Evolutionary conservation across 2,797 vertebrate species (phyloP).

Genomic region (Danio aesculapii): DNA sequence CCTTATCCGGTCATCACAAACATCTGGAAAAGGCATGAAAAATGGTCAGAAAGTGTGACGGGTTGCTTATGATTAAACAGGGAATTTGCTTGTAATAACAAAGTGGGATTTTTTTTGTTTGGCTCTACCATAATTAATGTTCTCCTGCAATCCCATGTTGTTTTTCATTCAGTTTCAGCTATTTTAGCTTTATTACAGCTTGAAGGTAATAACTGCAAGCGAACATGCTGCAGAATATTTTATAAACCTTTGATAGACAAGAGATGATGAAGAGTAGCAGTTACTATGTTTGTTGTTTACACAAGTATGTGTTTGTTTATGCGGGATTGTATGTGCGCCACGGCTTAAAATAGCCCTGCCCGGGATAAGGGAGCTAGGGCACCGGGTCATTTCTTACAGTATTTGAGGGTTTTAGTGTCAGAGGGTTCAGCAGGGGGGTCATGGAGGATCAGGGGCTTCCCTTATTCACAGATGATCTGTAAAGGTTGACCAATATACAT

Average conservation of each 20-base stretch:
- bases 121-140: not conserved
- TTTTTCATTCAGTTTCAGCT: not conserved
- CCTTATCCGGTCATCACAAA: not conserved
- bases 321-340: not conserved
- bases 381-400: conserved; percentile 34
- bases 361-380: conserved; percentile 18
- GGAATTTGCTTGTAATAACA: conserved; percentile 6
- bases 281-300: conserved; percentile 23
- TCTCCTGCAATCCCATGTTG: not conserved
- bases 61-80: not conserved
- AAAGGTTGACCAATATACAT: conserved; percentile 4
- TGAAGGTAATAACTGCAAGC: not conserved
- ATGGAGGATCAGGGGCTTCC: conserved; percentile 23
- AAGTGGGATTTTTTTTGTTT: not conserved
- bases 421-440: conserved; percentile 35
- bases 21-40: not conserved
- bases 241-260: not conserved
- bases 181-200: not conserved
- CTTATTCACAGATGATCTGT: conserved; percentile 12
- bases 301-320: conserved; percentile 19
- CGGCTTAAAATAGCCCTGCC: conserved; percentile 41
- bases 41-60: not conserved
- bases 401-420: conserved; percentile 41
- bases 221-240: not conserved
- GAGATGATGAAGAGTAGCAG: conserved; percentile 1